Base-by-base conservation (phyloP, 2,113 vertebrate species). In the Sphyrna mokarran region DNA sequence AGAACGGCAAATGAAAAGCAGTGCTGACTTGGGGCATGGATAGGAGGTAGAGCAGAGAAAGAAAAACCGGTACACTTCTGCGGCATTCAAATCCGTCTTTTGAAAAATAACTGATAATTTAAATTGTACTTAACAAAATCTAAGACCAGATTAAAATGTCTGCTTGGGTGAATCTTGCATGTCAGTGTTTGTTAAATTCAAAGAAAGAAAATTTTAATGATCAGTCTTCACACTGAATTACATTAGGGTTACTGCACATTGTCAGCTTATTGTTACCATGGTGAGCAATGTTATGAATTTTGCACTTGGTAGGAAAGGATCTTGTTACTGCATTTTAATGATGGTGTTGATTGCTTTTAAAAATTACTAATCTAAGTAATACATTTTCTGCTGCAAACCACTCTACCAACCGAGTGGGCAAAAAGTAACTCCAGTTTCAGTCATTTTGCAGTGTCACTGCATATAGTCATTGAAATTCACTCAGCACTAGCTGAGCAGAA, bases 31-130 rank as follows among this genome's bases (percentile, higher is more conserved):
- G 26, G 87, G 23, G 26, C 48, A 58, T 91, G 33, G 26, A 61
- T 63, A 33, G 54, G 87, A 90, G 87, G 29, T 20, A 90, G 54
- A 58, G 58, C 58, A 90, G 54, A 54, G 18, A n/a, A 90, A 8
- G n/a, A 63, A 58, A 90, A 63, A 13, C 26, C 54, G n/a, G n/a
- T n/a, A 23, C 22, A 22, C 6, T 66, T 93, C n/a, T 93, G 16
- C 18, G 37, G 89, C 33, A 37, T 37, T 66, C 58, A 37, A 93
- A 93, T 93, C 16, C 10, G 13, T 90, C 87, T 37, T 29, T 66
- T 93, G 89, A 66, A n/a, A 93, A 66, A 93, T 93, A 93, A n/a
- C 16, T 66, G 89, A 66, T n/a, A 63, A 91, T 91, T 91, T 66
- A 91, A 91, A 63, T n/a, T 63, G 29, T 63, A 66, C 20, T 66